Evolutionary conservation across 2,888 invertebrate species (phyloP), one percentile per base, ranked within the genome.

Genomic region (Atethmia centrago): DNA sequence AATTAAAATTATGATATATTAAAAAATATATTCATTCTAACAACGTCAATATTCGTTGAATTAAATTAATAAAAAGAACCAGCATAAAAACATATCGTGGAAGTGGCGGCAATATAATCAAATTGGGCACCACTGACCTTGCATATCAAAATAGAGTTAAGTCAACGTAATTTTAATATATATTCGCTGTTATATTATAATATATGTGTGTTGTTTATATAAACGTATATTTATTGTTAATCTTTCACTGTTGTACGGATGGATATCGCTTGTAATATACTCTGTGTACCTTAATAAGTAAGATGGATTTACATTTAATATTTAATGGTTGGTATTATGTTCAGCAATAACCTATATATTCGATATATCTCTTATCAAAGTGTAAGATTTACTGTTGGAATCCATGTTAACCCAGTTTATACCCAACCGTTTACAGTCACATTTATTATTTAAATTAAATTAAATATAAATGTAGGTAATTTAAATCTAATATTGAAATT

Each of bases 381-480:
- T 67, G 55, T 72, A 72, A 19, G 21, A 62, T 56, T 59, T 75
- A 65, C 40, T 80, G 61, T 80, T 84, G 53, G 5, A 67, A 56
- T 74, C 82, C 77, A 87, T 85, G 71, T 83, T 80, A 79, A 73
- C n/a, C 79, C 64, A 65, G 53, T 71, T 53, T 78, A 71, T 61
- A 69, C 63, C 61, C 67, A 82, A 82, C 66, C 53, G 94, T 95
- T 95, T 94, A 93, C 88, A 93, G 96, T 96, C 96, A 96, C 96
- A 96, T 96, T 96, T 96, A 94, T 95, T 96, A 95, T 95, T 92
- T 88, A 88, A 85, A 83, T 92, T 88, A 88, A 86, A 83, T 87
- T 88, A 79, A 87, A 83, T 74, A 82, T 90, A 88, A 90, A 88
- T 86, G 89, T 94, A 93, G 90, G 86, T 93, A 91, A 93, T 93